Percentiles rank a stretch among this genome's conserved stretches.
phyloP scores from a whole-genome alignment of 2,797 vertebrate species.

The Kryptolebias ocellatus region DNA sequence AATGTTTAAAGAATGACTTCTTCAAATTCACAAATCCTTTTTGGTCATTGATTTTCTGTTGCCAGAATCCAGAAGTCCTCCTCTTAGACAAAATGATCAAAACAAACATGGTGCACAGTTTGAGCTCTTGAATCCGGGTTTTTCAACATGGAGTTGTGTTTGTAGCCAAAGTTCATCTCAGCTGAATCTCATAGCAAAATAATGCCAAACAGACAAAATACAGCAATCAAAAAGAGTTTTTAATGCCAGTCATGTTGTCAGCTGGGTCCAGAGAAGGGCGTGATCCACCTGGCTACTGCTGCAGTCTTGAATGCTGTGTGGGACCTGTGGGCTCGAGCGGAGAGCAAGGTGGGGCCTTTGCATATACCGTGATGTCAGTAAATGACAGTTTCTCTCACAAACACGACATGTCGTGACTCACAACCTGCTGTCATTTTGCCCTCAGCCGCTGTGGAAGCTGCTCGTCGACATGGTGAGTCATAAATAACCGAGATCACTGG shows the following conservation, averaged over 20 bases:
- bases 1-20: not conserved
- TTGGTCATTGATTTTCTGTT: not conserved
- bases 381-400: not conserved
- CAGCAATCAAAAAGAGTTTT: not conserved
- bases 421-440: constrained; percentile 12
- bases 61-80: not conserved
- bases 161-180: not conserved
- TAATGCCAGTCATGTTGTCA: constrained; percentile 39
- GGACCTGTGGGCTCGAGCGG: constrained; percentile 85
- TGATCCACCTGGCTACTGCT: constrained; percentile 81
- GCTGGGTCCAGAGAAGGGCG: constrained; percentile 86
- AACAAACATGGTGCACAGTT: not conserved
- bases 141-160: not conserved
- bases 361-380: not conserved
- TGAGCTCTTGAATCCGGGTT: not conserved
- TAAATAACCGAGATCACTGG: constrained; percentile 1
- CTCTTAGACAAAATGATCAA: not conserved
- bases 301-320: constrained; percentile 85
- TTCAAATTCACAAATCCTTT: no score
- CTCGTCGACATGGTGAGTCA: constrained; percentile 85
- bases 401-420: constrained; percentile 16
- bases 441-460: constrained; percentile 86
- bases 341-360: constrained; percentile 79
- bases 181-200: not conserved
- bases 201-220: not conserved